Conservation (phyloP, 2,888 invertebrate genomes). For the Plebejus anna region DNA sequence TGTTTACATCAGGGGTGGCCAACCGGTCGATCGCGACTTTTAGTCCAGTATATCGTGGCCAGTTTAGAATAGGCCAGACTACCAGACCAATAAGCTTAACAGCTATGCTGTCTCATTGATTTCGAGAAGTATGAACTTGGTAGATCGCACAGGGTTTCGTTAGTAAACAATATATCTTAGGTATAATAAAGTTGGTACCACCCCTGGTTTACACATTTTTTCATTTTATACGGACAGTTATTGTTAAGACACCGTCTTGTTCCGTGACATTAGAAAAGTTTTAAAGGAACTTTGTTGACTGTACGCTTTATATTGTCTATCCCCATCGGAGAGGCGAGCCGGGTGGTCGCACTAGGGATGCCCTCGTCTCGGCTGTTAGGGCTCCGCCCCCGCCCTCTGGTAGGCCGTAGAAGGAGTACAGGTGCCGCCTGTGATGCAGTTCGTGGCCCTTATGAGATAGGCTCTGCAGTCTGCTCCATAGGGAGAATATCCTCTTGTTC, state of each 20-base stretch:
- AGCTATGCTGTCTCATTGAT: no score
- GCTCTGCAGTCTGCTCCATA: constrained; percentile 70
- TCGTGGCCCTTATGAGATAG: constrained; percentile 68
- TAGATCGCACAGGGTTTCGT: no score
- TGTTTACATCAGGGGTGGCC: no score
- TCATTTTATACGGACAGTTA: not conserved
- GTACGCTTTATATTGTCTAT: constrained; percentile 41
- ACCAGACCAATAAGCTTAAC: no score
- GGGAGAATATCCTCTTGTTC: constrained; percentile 66
- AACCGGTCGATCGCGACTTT: no score
- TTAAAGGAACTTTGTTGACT: constrained; percentile 12
- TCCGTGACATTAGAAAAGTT: not conserved
- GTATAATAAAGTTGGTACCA: no score
- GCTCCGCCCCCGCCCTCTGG: constrained; percentile 58
- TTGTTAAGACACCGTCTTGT: not conserved
- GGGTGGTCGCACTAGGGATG: constrained; percentile 64
- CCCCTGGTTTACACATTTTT: not conserved
- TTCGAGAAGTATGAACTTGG: no score
- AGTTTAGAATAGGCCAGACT: no score
- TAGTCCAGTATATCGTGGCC: no score
- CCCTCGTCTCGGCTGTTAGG: constrained; percentile 67
- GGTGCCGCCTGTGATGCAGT: constrained; percentile 63
- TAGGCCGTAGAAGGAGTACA: constrained; percentile 64
- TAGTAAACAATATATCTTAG: no score
- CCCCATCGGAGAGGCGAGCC: constrained; percentile 74